Percentiles rank a stretch among this genome's conserved stretches.
Conservation (phyloP, 2,113 vertebrate genomes). For the Bothrops jararaca region DNA sequence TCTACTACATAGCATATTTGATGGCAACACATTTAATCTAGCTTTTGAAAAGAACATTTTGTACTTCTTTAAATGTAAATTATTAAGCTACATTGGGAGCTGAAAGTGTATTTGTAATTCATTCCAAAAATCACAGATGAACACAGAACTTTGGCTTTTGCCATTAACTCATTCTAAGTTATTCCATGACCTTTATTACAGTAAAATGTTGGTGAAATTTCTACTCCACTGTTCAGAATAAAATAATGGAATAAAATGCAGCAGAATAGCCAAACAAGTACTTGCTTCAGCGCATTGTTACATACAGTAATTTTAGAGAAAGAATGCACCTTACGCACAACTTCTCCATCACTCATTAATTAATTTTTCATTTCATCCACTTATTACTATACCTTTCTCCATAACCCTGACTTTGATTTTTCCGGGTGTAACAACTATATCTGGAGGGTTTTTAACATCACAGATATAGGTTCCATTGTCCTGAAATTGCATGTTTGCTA, state of each 20-base stretch:
- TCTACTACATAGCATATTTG: background rate
- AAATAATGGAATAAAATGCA: background rate
- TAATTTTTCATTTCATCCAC: background rate
- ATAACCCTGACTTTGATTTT: constrained; percentile 83
- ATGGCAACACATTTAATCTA: background rate
- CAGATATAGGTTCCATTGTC: constrained; percentile 93
- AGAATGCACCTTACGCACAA: background rate
- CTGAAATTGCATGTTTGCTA: constrained; percentile 82
- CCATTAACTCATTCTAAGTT: background rate
- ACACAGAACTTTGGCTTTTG: background rate
- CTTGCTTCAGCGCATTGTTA: background rate
- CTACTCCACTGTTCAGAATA: background rate
- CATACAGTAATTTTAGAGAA: background rate
- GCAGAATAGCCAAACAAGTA: background rate
- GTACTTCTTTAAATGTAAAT: background rate
- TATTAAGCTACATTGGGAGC: background rate
- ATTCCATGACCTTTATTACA: background rate
- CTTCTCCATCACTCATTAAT: background rate
- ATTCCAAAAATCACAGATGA: background rate
- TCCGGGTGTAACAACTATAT: constrained; percentile 77
- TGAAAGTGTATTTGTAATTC: background rate
- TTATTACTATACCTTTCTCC: constrained; percentile 78
- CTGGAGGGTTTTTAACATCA: constrained; percentile 88
- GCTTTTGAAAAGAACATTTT: background rate
- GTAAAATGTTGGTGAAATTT: background rate